Evolutionary conservation across 92 coral and sea anemone species (phyloP).

Genomic region (Anthopleura xanthogrammica): DNA sequence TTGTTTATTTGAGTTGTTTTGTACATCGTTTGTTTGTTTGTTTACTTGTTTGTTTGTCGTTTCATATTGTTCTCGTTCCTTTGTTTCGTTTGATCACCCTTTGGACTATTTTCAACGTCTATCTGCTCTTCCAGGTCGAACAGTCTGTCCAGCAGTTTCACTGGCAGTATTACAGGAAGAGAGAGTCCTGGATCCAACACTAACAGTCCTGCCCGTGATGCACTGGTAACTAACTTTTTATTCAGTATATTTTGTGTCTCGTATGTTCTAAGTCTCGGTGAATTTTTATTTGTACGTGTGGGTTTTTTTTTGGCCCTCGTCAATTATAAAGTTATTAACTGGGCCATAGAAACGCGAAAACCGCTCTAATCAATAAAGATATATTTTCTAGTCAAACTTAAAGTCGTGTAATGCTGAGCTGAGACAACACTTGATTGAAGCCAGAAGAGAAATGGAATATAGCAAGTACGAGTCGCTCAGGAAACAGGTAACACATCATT

Average conservation of each 20-base stretch:
- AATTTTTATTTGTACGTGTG: too few relatives aligned
- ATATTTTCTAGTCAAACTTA: slow-evolving; percentile 61
- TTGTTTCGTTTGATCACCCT: too few relatives aligned
- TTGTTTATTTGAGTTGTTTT: too few relatives aligned
- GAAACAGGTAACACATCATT: slow-evolving; percentile 58
- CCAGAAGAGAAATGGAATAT: slow-evolving; percentile 79
- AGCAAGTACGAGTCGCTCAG: slow-evolving; percentile 58
- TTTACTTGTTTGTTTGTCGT: too few relatives aligned
- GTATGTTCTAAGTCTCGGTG: too few relatives aligned
- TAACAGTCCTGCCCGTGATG: slow-evolving; percentile 90
- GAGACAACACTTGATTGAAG: slow-evolving; percentile 80
- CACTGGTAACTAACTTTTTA: slow-evolving; percentile 61
- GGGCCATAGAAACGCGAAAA: too few relatives aligned
- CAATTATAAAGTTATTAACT: too few relatives aligned
- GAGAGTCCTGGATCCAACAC: slow-evolving; percentile 67
- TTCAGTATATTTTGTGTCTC: background rate
- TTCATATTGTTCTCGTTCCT: too few relatives aligned
- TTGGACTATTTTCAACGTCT: background rate
- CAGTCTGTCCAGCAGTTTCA: slow-evolving; percentile 58
- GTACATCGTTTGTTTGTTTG: too few relatives aligned
- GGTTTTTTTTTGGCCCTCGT: too few relatives aligned
- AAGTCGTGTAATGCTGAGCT: slow-evolving; percentile 87
- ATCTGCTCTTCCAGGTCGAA: slow-evolving; percentile 12
- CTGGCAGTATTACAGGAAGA: slow-evolving; percentile 49
- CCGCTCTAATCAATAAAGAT: background rate